These are phyloP conservation scores for Pteronotus mesoamericanus DNA, from an alignment of 2,797 vertebrate genomes.

Conservation along the genomic window DNA sequence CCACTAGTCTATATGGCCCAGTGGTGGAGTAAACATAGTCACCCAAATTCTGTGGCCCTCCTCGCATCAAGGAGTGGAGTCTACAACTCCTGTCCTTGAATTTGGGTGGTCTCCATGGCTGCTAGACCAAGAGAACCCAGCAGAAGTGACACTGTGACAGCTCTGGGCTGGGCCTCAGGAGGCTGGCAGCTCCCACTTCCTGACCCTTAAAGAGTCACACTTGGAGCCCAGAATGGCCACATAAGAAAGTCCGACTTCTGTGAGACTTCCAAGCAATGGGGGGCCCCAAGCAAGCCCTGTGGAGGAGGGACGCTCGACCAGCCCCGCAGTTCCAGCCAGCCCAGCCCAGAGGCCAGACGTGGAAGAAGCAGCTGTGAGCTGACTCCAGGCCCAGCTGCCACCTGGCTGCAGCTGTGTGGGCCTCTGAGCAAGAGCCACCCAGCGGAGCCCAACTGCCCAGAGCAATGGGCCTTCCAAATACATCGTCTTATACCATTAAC, in stretches of 20 bases:
- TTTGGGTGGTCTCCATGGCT: neutral
- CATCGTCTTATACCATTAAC: neutral
- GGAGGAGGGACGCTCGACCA: neutral
- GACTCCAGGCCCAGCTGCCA: neutral
- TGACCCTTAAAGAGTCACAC: neutral
- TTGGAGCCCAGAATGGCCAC: neutral
- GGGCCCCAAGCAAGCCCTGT: neutral
- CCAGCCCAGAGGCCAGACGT: neutral
- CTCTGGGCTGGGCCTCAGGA: neutral
- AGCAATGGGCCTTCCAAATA: neutral
- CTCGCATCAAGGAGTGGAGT: neutral
- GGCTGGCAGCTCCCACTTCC: neutral
- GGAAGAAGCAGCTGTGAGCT: neutral
- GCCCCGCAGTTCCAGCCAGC: neutral
- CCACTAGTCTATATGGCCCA: accelerated
- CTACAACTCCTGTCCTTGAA: neutral
- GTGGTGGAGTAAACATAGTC: neutral
- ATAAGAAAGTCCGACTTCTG: neutral
- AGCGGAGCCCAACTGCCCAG: neutral
- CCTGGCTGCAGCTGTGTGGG: neutral
- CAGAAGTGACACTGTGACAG: neutral
- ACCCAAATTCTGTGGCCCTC: neutral
- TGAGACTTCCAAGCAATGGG: neutral
- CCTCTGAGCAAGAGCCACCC: neutral
- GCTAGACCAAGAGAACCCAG: neutral